Conservation (phyloP, 2,888 invertebrate genomes). For the Seira sanloemensis region DNA sequence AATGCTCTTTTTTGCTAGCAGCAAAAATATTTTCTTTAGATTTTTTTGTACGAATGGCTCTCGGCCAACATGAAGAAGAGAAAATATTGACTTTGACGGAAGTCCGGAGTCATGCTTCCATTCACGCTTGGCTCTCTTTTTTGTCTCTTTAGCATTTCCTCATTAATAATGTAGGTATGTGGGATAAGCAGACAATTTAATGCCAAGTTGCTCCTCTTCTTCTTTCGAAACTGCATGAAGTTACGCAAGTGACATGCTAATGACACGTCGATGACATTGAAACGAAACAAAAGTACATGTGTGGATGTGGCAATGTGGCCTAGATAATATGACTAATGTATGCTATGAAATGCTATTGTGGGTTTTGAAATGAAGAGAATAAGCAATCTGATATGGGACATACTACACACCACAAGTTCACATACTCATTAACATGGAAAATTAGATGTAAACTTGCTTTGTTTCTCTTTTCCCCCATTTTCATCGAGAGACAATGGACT, state of each 20-base stretch:
- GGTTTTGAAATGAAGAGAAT: not conserved
- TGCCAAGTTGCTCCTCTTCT: not conserved
- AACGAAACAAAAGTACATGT: not conserved
- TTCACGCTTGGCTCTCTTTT: not conserved
- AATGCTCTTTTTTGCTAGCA: too few relatives aligned
- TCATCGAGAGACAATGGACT: too few relatives aligned
- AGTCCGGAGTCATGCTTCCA: not conserved
- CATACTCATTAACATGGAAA: not conserved
- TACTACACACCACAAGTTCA: not conserved
- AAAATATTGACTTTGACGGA: not conserved
- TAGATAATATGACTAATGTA: not conserved
- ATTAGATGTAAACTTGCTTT: too few relatives aligned
- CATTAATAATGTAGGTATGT: constrained; percentile 4
- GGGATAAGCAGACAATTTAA: not conserved
- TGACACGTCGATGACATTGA: not conserved
- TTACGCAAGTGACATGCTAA: not conserved
- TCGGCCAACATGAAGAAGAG: not conserved
- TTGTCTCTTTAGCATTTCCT: not conserved
- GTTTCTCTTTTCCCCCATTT: too few relatives aligned
- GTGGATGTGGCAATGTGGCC: not conserved
- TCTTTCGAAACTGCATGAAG: not conserved
- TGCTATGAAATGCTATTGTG: too few relatives aligned
- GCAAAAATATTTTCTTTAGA: too few relatives aligned
- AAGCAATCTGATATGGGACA: not conserved
- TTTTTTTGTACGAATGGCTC: too few relatives aligned